Base-by-base conservation (phyloP, 2,888 invertebrate genomes). In the Epirrhoe alternata region DNA sequence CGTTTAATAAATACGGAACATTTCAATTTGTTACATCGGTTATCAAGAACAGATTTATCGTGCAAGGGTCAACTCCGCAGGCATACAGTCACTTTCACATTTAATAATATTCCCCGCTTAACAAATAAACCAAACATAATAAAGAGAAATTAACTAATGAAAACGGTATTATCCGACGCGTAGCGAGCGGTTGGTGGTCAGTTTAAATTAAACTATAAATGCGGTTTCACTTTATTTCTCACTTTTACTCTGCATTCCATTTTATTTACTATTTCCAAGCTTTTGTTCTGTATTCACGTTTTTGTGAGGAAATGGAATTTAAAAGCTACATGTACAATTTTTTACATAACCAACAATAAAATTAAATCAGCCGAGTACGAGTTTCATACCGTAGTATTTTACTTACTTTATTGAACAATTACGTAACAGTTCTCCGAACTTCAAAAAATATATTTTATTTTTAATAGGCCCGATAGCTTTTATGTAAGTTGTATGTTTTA, bases 131-230 rank as follows among this genome's bases (percentile, higher is more conserved):
- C 38, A 12, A 8, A 47, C 14, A 6, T 10, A 42, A 47, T 47
- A 47, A 53, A 53, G 35, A 35, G 8, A 16, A 53, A 53, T 53
- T 53, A 53, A 53, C 53, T 53, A 35, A 33, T 35, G n/a, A 52
- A 33, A 35, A 33, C 16, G 7, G 17, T 33, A 53, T 35, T 53
- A 53, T 6, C n/a, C 16, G 16, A 47, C 38, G 12, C 38, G 38
- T 42, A 42, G 52, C 51, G 31, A 14, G 53, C n/a, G 53, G 53
- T 17, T 4, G 1, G 53, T 16, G 53, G 53, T 53, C 16, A 16
- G 35, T 35, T 53, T 53, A 14, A 53, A 53, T 35, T 53, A 53
- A 53, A 16, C 53, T 35, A 16, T 16, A 8, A 53, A 35, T 35
- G 33, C 16, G 53, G 53, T 53, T 33, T 12, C 33, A 33, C 14